A percentile compares a stretch with the other conserved stretches of the same genome.
Evolutionary conservation across 2,797 vertebrate species (phyloP).

Genomic region (Anomalospiza imberbis): DNA sequence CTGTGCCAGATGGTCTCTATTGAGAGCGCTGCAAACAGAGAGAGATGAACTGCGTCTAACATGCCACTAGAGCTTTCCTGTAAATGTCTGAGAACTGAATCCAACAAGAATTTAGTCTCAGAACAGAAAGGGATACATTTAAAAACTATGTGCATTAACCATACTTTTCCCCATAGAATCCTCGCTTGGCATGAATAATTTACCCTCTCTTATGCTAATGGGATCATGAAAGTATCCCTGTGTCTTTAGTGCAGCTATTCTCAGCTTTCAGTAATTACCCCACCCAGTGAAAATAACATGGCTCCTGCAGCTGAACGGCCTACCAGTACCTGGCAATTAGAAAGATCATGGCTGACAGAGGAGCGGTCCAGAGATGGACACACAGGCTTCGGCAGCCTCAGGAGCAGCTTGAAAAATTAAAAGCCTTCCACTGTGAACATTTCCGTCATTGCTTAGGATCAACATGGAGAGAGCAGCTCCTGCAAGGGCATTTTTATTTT

Average conservation of each 20-base stretch:
- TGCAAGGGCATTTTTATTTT: not conserved
- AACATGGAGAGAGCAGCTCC: not conserved
- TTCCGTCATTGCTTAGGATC: conserved; percentile 30
- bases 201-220: conserved; percentile 99
- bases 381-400: conserved; percentile 13
- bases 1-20: conserved; percentile 94
- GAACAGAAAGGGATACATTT: conserved; percentile 95
- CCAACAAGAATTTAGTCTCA: conserved; percentile 96
- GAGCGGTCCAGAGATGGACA: conserved; percentile 63
- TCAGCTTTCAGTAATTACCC: conserved; percentile 95
- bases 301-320: conserved; percentile 71
- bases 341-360: conserved; percentile 71
- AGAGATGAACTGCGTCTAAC: conserved; percentile 85
- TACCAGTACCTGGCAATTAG: conserved; percentile 75
- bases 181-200: conserved; percentile 99
- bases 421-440: not conserved
- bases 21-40: conserved; percentile 79
- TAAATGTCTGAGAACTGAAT: conserved; percentile 97
- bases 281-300: conserved; percentile 86
- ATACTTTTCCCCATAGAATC: conserved; percentile 99
- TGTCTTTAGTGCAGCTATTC: conserved; percentile 90
- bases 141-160: conserved; percentile 99
- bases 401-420: not conserved
- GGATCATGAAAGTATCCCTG: conserved; percentile 98
- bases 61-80: conserved; percentile 89